Evolutionary conservation across 2,797 vertebrate genomes (phyloP).

Genomic region (Dendrocincla tyrannina): DNA sequence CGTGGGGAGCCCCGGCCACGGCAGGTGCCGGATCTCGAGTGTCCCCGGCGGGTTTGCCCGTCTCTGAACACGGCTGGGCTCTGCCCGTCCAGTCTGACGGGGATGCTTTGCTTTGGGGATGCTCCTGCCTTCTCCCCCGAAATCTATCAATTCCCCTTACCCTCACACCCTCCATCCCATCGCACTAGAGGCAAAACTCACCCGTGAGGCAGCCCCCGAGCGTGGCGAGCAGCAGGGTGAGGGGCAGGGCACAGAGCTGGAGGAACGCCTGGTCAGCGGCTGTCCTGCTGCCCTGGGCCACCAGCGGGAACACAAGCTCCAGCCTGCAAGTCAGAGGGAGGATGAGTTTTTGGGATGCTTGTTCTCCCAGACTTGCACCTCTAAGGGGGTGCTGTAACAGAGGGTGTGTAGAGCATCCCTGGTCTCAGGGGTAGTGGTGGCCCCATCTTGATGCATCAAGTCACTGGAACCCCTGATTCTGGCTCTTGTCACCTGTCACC

Average conservation of each 20-base stretch:
- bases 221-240: slow-evolving; percentile 82
- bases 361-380: fast-evolving
- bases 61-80: not conserved
- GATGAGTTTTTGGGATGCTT: not conserved
- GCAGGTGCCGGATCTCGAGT: too few relatives aligned
- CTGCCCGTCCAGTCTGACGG: not conserved
- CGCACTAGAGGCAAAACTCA: slow-evolving; percentile 44
- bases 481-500: slow-evolving; percentile 81
- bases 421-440: not conserved
- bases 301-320: slow-evolving; percentile 77
- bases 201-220: slow-evolving; percentile 85
- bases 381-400: not conserved
- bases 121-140: not conserved
- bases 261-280: slow-evolving; percentile 68
- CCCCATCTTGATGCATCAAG: not conserved
- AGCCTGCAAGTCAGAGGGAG: slow-evolving; percentile 66
- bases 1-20: fast-evolving
- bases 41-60: not conserved
- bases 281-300: not conserved
- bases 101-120: not conserved
- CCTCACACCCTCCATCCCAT: fast-evolving
- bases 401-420: not conserved
- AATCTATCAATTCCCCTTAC: fast-evolving
- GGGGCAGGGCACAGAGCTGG: slow-evolving; percentile 81
- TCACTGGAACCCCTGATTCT: fast-evolving